Evolutionary conservation across 2,113 vertebrate genomes (phyloP).

Genomic region (Setophaga coronata): DNA sequence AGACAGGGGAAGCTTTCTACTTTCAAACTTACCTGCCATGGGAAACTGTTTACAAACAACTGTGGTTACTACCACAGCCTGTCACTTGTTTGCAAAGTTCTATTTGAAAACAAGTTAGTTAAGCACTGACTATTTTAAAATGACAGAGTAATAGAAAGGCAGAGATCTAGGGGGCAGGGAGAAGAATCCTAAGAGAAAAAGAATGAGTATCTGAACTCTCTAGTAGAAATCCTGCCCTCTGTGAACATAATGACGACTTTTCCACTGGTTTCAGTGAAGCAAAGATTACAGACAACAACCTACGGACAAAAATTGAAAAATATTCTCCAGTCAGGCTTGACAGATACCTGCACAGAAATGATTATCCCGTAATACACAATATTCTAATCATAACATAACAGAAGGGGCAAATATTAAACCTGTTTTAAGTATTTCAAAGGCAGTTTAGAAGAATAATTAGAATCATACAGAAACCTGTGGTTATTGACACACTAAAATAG

Average conservation of each 20-base stretch:
- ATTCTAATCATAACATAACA: background rate
- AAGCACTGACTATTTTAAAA: background rate
- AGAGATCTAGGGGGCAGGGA: background rate
- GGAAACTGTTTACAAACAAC: background rate
- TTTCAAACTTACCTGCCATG: background rate
- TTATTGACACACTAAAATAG: slow-evolving; percentile 51
- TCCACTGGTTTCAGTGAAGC: slow-evolving; percentile 4
- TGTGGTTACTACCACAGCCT: background rate
- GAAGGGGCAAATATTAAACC: background rate
- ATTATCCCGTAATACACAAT: background rate
- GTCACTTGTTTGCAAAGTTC: background rate
- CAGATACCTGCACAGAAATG: background rate
- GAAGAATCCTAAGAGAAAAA: background rate
- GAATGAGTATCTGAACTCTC: background rate
- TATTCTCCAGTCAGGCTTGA: background rate
- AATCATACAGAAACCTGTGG: background rate
- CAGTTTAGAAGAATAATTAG: slow-evolving; percentile 23
- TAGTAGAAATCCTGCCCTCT: background rate
- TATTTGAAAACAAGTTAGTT: slow-evolving; percentile 2
- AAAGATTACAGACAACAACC: background rate
- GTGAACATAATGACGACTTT: background rate
- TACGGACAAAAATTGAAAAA: background rate
- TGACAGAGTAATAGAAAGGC: background rate
- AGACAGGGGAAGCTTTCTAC: background rate
- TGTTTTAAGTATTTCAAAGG: slow-evolving; percentile 16